Evolutionary conservation across 2,888 invertebrate genomes (phyloP), one percentile per base, ranked within the genome.

Genomic region (Kryphioiulus occultus): DNA sequence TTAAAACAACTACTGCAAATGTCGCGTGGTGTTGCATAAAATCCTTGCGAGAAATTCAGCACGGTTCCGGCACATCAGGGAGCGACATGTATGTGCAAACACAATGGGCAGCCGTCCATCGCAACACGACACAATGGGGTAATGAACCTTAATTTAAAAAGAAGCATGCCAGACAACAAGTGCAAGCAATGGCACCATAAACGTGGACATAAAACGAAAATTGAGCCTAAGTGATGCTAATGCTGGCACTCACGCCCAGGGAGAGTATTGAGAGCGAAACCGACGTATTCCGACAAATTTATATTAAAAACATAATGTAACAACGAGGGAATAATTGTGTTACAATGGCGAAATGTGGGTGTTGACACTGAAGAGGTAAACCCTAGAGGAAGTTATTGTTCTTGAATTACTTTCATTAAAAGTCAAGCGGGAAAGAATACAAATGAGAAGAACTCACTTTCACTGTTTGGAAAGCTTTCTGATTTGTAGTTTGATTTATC

Each of bases 91-190:
- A 68, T 26, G 59, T 22, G 22, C 59, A 68, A 68, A 68, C 78
- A 78, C 78, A 78, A 78, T 78, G 30, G 78, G 1, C 15, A 26
- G 30, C 17, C 78, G 12, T 15, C 4, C 78, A 78, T 78, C 78
- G 26, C 30, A 53, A 78, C 10, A 78, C 78, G 30, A 32, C 30
- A 78, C 78, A 78, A 78, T 78, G 30, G 30, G 12, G 78, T 78
- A 78, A 78, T 78, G 78, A 78, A 78, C 78, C 78, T 78, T 78
- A 78, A 78, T 78, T 78, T 78, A 12, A 78, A 68, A 78, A 30
- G 30, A 78, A 78, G 78, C 78, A 30, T 78, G 78, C 78, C 26
- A 68, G 59, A 0, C 22, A 4, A 9, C 22, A 22, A 7, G 22
- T 5, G 22, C 59, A 9, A 68, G 68, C n/a, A 78, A 26, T 9